Evolutionary conservation across 2,113 vertebrate species (phyloP), one percentile per base, ranked within the genome.

Genomic region (Datnioides undecimradiatus): DNA sequence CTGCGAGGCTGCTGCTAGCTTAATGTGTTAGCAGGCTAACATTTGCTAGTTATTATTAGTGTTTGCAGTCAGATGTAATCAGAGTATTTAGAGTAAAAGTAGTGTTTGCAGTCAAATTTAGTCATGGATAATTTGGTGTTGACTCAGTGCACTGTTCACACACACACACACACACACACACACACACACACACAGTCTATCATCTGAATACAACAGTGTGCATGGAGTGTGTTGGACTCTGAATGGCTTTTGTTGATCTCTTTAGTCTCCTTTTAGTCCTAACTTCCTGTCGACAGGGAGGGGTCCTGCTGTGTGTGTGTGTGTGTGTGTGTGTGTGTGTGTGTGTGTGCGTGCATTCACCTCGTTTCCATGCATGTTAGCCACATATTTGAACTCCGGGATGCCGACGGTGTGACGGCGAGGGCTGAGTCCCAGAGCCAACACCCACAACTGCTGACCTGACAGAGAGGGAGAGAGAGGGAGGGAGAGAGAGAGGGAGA

Each of bases 341-440:
- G 25, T 33, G 67, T 45, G 48, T 68, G 54, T 59, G 33, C 31
- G 64, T 57, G 40, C 3, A 23, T 94, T 33, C 95, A 98, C 97
- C 97, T 98, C 97, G 83, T 98, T 96, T 83, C 97, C 97, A 85
- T 98, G 97, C 96, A 98, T 98, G 90, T 98, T 98, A 40, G 90
- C 97, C 94, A 98, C 94, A 79, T 97, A 98, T 90, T 98, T 97
- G 93, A 98, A 97, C 75, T 98, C 97, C 4, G 97, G 97, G 93
- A 97, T 95, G 85, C 96, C 96, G 60, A 96, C 88, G 66, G 86
- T 94, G 93, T 98, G 96, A 40, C 88, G 90, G 16, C 59, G 93
- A 92, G 97, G 96, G 85, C 87, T 94, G 85, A 80, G 90, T 72
- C 97, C 96, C 88, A 98, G 89, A 85, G 95, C 93, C 84, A 98